Base-by-base conservation (phyloP, 1,140 invertebrate species). In the Scaptomyza graminum region DNA sequence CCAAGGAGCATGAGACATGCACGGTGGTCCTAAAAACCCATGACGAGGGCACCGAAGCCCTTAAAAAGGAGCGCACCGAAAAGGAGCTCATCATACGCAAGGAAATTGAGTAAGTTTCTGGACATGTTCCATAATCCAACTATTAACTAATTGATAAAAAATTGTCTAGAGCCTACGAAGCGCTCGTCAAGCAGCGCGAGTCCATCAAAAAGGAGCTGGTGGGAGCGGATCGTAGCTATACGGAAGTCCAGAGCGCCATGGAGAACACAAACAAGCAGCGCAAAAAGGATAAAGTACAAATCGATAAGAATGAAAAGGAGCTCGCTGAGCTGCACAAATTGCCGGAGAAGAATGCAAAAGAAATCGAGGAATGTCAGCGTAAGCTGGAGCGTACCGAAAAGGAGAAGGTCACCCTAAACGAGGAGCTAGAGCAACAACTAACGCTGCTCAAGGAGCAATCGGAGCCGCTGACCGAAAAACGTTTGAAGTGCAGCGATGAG, bases 321-420 rank as follows among this genome's bases (percentile, higher is more conserved):
- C 81, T 96, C 2, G 93, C 94, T 25, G 93, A 95, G n/a, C 88
- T 95, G 11, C 90, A 93, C 73, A 93, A 93, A 75, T 90, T 95
- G 49, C 96, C 97, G 1, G 94, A 95, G 31, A 95, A 96, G 74
- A 96, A 95, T 91, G 91, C 92, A 43, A 93, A 94, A 60, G 94
- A 95, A 63, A 97, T 98, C 50, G 92, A 94, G 62, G 95, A 97
- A 62, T 94, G 95, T 67, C 93, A 95, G 75, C 90, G 84, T 9
- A 91, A 95, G 34, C 92, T 95, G 31, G 92, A 93, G 44, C 93
- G 93, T 67, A 81, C 94, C 8, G 88, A 82, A 1, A 91, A 92
- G 25, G 92, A 93, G 57, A 94, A 94, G 62, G 91, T 91, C 44
- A 92, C 92, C 37, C 93, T 94, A 31, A 94, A 94, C 74, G 94